phyloP scores from a whole-genome alignment of 2,888 invertebrate species.

The Rhagophthalmus giganteus region DNA sequence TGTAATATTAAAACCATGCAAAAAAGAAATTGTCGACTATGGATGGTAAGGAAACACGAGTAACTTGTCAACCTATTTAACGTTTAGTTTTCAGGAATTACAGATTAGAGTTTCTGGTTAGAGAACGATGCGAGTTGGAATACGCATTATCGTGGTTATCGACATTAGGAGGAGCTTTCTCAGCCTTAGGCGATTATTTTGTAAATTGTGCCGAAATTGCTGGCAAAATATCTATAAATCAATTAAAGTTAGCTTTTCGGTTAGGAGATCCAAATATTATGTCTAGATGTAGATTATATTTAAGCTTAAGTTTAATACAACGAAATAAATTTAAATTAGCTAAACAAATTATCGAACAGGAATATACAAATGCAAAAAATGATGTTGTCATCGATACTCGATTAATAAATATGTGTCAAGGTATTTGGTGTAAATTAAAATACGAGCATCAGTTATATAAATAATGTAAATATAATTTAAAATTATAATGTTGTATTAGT shows the following conservation, averaged over 20 bases:
- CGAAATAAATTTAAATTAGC: conserved; percentile 69
- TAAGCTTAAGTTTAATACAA: conserved; percentile 87
- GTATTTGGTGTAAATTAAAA: conserved; percentile 82
- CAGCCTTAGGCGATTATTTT: conserved; percentile 89
- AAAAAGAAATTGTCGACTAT: conserved; percentile 68
- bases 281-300: conserved; percentile 83
- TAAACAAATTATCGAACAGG: conserved; percentile 62
- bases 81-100: conserved; percentile 56
- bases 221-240: conserved; percentile 82
- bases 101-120: conserved; percentile 55
- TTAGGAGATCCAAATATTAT: conserved; percentile 81
- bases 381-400: conserved; percentile 60
- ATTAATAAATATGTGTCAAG: conserved; percentile 79
- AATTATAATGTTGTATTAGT: not conserved
- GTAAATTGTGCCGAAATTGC: conserved; percentile 81
- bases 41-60: conserved; percentile 61
- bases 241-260: conserved; percentile 77
- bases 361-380: conserved; percentile 57
- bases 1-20: conserved; percentile 62
- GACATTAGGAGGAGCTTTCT: conserved; percentile 94
- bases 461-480: not conserved
- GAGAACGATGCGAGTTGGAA: conserved; percentile 76
- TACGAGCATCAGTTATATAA: conserved; percentile 56
- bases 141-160: conserved; percentile 92
- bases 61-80: conserved; percentile 2